Evolutionary conservation across 2,888 invertebrate genomes (phyloP).

Genomic region (Megaustenia siamemsis): DNA sequence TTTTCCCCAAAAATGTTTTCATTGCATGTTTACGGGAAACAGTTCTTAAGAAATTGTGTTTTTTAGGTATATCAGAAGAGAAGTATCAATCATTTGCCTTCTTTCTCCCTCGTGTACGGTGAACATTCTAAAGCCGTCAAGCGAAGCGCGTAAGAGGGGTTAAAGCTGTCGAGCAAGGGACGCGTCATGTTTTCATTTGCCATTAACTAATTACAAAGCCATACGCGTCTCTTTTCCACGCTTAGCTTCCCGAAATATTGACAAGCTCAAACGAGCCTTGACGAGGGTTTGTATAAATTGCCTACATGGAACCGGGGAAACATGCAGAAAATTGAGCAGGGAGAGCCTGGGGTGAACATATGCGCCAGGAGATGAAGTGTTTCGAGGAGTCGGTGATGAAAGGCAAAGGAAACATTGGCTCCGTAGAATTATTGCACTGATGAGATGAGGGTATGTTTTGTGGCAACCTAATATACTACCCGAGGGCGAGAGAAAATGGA

Average conservation of each 20-base stretch:
- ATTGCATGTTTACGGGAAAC: neutral
- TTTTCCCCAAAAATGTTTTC: neutral
- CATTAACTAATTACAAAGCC: conserved; percentile 58
- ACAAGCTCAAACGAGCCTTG: conserved; percentile 60
- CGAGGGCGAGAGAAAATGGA: neutral
- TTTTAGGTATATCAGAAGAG: neutral
- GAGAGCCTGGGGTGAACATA: neutral
- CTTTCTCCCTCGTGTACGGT: conserved; percentile 8
- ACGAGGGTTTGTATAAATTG: conserved; percentile 59
- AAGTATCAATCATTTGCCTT: conserved; percentile 25
- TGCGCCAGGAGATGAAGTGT: conserved; percentile 17
- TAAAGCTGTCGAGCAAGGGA: conserved; percentile 27
- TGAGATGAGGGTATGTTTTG: conserved; percentile 55
- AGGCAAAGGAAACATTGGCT: conserved; percentile 17
- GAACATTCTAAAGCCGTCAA: conserved; percentile 35
- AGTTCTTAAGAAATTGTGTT: neutral
- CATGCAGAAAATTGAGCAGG: conserved; percentile 38
- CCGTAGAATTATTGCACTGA: conserved; percentile 48
- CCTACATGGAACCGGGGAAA: conserved; percentile 56
- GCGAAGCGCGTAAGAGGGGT: conserved; percentile 28
- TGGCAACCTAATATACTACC: conserved; percentile 28
- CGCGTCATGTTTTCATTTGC: conserved; percentile 36
- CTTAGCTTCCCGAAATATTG: conserved; percentile 59
- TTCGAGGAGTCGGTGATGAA: neutral
- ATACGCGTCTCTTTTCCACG: conserved; percentile 53